These are phyloP conservation scores for Apostichopus japonicus DNA, from an alignment of 35 echinoderm and acorn worm species.

Conservation along the genomic window DNA sequence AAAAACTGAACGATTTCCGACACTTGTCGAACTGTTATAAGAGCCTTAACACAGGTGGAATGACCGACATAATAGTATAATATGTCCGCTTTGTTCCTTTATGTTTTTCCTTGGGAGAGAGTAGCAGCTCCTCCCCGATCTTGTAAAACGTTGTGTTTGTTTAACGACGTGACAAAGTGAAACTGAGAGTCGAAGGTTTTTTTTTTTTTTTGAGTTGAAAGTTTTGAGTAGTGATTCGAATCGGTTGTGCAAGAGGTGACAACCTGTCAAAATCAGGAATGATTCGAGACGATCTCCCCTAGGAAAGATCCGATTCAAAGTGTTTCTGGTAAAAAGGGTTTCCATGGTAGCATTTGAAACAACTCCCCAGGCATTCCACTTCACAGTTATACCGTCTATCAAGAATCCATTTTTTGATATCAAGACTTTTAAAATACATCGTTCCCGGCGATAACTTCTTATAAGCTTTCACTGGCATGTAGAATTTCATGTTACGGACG, in stretches of 20 bases:
- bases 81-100: slow-evolving; percentile 15
- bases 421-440: too few species aligned
- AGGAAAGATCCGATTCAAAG: slow-evolving; percentile 39
- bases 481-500: too few species aligned
- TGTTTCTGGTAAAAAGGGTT: slow-evolving; percentile 26
- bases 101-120: not conserved
- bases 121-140: slow-evolving; percentile 2
- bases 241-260: slow-evolving; percentile 59
- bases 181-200: slow-evolving; percentile 16
- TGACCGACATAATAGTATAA: slow-evolving; percentile 42
- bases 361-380: slow-evolving; percentile 14
- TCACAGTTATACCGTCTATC: too few species aligned
- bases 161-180: slow-evolving; percentile 37
- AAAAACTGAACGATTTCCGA: slow-evolving; percentile 31
- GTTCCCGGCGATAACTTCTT: too few species aligned
- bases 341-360: slow-evolving; percentile 41
- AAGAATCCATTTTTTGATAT: too few species aligned
- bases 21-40: slow-evolving; percentile 30
- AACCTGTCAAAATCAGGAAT: slow-evolving; percentile 44
- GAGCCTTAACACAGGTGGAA: slow-evolving; percentile 18
- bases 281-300: slow-evolving; percentile 14
- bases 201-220: not conserved
- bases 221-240: not conserved
- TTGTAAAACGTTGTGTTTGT: slow-evolving; percentile 27
- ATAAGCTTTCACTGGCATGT: too few species aligned